Evolutionary conservation across 2,113 vertebrate genomes (phyloP).

Genomic region (Bothrops jararaca): DNA sequence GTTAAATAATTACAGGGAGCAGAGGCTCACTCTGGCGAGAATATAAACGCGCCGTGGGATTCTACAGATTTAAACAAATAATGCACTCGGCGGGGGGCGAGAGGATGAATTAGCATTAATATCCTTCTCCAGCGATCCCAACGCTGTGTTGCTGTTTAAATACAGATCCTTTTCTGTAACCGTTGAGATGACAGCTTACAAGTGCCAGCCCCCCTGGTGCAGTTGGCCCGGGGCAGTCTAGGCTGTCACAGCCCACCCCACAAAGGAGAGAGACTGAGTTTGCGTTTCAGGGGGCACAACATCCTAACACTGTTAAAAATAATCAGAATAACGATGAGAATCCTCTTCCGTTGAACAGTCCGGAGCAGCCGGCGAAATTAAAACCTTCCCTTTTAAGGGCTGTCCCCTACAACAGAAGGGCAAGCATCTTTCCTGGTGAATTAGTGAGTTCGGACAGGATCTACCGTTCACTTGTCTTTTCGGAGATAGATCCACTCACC

Average conservation of each 20-base stretch:
- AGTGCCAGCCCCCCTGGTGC: background rate
- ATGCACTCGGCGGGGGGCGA: constrained; percentile 91
- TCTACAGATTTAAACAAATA: constrained; percentile 98
- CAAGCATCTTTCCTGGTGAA: constrained; percentile 67
- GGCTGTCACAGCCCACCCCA: background rate
- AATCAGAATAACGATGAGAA: constrained; percentile 67
- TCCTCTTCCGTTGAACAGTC: constrained; percentile 70
- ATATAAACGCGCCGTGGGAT: constrained; percentile 98
- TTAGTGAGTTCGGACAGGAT: background rate
- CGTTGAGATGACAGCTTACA: constrained; percentile 74
- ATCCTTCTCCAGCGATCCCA: constrained; percentile 91
- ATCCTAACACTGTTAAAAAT: constrained; percentile 65
- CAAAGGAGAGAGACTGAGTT: constrained; percentile 20
- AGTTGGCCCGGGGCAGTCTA: background rate
- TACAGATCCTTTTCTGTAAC: constrained; percentile 81
- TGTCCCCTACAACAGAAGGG: constrained; percentile 71
- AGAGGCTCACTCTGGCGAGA: constrained; percentile 92
- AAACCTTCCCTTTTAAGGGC: constrained; percentile 79
- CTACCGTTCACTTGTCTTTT: accelerated
- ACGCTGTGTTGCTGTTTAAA: constrained; percentile 78
- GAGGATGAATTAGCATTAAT: constrained; percentile 99
- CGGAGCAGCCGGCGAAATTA: constrained; percentile 74
- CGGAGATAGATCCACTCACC: background rate
- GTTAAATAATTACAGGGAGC: constrained; percentile 98
- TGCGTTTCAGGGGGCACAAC: constrained; percentile 69